Conservation (phyloP, 2,797 vertebrate genomes). For the Peromyscus attwateri region DNA sequence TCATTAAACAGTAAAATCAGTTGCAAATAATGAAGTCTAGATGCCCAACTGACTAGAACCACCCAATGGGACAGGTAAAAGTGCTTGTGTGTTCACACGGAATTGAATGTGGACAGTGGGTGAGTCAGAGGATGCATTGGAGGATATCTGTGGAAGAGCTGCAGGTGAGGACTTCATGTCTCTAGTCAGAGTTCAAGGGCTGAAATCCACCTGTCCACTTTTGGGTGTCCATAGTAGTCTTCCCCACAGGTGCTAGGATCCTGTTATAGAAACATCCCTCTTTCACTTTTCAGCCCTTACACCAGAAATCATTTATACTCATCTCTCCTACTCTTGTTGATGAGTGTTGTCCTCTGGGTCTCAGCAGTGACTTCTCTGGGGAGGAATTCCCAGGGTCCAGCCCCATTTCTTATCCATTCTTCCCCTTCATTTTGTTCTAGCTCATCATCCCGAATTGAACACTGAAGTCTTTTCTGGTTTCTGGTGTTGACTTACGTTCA, state of each 20-base stretch:
- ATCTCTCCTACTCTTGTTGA: not conserved
- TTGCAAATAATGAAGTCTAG: not conserved
- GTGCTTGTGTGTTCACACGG: not conserved
- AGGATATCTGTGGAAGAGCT: not conserved
- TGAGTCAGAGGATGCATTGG: not conserved
- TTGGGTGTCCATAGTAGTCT: not conserved
- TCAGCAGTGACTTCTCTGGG: not conserved
- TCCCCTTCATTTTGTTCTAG: no score
- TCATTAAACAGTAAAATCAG: slow-evolving; percentile 30
- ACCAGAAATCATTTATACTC: not conserved
- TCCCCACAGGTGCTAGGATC: not conserved
- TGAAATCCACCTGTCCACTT: not conserved
- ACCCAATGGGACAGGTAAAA: not conserved
- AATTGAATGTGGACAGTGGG: not conserved
- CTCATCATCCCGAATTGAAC: not conserved
- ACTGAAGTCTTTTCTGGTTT: not conserved
- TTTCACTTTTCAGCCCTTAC: not conserved
- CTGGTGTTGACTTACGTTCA: not conserved
- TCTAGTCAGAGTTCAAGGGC: not conserved
- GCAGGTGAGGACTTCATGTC: not conserved
- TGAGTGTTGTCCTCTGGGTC: not conserved
- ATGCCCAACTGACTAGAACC: not conserved
- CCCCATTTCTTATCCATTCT: not conserved
- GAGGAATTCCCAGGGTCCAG: not conserved
- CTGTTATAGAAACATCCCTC: not conserved